Evolutionary conservation across 2,797 vertebrate species (phyloP).

Genomic region (Anas capensis): DNA sequence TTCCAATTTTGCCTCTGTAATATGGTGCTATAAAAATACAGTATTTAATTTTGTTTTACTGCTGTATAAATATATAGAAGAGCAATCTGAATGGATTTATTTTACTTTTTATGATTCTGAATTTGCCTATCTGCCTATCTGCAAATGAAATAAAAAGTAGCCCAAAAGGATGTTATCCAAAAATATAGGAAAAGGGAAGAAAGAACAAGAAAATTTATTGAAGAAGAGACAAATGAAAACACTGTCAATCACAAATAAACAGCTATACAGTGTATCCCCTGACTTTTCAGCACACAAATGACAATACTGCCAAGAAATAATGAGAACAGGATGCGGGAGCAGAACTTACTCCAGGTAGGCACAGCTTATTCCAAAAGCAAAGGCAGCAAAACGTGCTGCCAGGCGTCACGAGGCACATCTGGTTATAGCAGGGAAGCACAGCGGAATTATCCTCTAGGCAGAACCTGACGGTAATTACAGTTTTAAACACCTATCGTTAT

Average conservation of each 20-base stretch:
- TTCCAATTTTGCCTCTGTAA: background rate
- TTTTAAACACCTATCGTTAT: background rate
- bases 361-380: background rate
- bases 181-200: background rate
- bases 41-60: background rate
- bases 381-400: background rate
- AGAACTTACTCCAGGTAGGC: background rate
- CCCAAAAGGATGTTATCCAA: background rate
- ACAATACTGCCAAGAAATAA: background rate
- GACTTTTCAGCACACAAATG: background rate
- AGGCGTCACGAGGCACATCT: background rate
- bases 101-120: background rate
- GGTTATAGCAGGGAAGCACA: background rate
- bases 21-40: background rate
- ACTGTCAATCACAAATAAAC: background rate
- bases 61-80: background rate
- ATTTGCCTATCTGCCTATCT: background rate
- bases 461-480: too few species aligned
- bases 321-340: background rate
- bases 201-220: background rate
- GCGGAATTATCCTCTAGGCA: background rate
- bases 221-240: background rate
- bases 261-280: background rate
- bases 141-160: background rate
- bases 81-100: background rate